phyloP scores from a whole-genome alignment of 2,888 invertebrate genomes.

The Dromius quadrimaculatus region DNA sequence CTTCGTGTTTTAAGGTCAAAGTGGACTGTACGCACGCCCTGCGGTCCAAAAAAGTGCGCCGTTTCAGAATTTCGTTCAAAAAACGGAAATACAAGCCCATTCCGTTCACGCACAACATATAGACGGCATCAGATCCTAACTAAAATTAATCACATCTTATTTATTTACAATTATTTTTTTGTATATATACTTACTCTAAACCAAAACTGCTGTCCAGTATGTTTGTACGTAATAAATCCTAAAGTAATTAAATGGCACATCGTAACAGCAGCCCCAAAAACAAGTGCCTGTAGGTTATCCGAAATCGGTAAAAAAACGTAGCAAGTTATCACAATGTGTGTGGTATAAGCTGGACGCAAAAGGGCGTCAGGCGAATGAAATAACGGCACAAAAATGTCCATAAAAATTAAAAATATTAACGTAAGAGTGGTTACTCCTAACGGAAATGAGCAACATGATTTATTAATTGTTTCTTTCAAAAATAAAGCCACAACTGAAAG shows the following conservation, averaged over 20 bases:
- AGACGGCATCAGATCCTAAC: conserved; percentile 75
- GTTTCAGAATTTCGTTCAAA: conserved; percentile 88
- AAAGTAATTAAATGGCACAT: conserved; percentile 74
- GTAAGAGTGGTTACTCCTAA: conserved; percentile 65
- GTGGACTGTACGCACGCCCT: conserved; percentile 89
- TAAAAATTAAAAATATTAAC: conserved; percentile 65
- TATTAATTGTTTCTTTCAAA: conserved; percentile 65
- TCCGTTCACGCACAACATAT: conserved; percentile 80
- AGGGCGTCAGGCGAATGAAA: conserved; percentile 71
- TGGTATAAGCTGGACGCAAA: conserved; percentile 78
- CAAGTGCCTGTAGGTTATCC: conserved; percentile 77
- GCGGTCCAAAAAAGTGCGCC: conserved; percentile 88
- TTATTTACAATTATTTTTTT: too few species aligned
- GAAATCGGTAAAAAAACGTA: conserved; percentile 88
- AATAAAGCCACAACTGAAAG: conserved; percentile 67
- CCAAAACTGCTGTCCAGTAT: conserved; percentile 59
- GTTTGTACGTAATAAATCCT: conserved; percentile 69
- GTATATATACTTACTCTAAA: conserved; percentile 66
- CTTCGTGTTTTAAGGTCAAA: conserved; percentile 82
- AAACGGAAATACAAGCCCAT: conserved; percentile 90
- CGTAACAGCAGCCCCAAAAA: conserved; percentile 78
- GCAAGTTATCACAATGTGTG: conserved; percentile 80
- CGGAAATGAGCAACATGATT: conserved; percentile 61
- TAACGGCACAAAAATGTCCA: conserved; percentile 76
- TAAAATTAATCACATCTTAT: conserved; percentile 53